A percentile compares a stretch with the other conserved stretches of the same genome.
Evolutionary conservation across 2,888 invertebrate genomes (phyloP).

Genomic region (Polydrusus tereticollis): DNA sequence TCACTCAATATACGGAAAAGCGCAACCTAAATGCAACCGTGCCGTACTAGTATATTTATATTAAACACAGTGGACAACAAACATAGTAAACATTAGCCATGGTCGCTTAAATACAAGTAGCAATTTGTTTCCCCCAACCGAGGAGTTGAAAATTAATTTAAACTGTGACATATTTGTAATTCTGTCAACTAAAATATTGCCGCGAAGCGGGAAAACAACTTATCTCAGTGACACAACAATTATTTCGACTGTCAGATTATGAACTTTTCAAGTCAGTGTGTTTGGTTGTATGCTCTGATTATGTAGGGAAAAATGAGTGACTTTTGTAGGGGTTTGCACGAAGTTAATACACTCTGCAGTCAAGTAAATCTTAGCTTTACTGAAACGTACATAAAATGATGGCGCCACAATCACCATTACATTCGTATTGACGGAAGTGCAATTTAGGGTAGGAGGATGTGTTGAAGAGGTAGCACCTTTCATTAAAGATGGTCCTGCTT

Average conservation of each 20-base stretch:
- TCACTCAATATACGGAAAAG: no score
- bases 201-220: constrained; percentile 18
- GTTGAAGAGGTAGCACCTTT: not conserved
- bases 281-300: constrained; percentile 18
- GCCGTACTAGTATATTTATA: no score
- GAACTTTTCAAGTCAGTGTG: constrained; percentile 15
- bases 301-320: not conserved
- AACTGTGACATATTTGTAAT: constrained; percentile 17
- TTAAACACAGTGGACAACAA: no score
- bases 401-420: no score
- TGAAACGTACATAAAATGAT: no score
- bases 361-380: not conserved
- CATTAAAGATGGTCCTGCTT: not conserved
- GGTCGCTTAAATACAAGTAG: not conserved
- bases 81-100: no score
- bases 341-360: not conserved
- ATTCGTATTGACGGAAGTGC: no score
- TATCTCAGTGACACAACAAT: constrained; percentile 22
- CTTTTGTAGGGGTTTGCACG: not conserved
- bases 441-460: not conserved
- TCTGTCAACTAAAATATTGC: constrained; percentile 16
- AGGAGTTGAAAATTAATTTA: constrained; percentile 12
- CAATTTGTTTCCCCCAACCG: not conserved
- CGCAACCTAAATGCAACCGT: no score
- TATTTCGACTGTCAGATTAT: constrained; percentile 25